Conservation (phyloP, 2,113 vertebrate genomes). For the Sorex araneus region DNA sequence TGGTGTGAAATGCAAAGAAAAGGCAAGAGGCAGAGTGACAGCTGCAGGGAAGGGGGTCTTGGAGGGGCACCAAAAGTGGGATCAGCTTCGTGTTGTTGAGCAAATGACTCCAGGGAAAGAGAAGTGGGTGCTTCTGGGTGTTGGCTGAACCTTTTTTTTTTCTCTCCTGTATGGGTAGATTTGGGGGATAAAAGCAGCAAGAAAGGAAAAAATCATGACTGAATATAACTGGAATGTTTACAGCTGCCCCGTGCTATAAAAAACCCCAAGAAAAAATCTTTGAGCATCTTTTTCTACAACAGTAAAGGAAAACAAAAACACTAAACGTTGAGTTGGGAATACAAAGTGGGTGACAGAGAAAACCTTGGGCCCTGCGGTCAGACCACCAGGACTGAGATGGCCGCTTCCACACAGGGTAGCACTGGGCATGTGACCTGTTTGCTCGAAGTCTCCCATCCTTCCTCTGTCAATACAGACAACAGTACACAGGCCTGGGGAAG, state of each 20-base stretch:
- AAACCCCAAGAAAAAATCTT: not conserved
- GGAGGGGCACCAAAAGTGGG: fast-evolving
- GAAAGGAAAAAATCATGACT: not conserved
- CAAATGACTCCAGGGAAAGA: not conserved
- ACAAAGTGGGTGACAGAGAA: fast-evolving
- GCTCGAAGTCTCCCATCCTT: fast-evolving
- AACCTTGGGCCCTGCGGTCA: not conserved
- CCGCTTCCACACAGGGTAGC: not conserved
- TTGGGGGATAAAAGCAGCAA: not conserved
- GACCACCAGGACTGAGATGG: not conserved
- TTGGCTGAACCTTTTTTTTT: not conserved
- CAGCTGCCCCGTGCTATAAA: not conserved
- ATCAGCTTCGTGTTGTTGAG: not conserved
- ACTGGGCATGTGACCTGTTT: fast-evolving
- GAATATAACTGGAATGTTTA: not conserved
- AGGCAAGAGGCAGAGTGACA: not conserved
- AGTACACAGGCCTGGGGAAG: no score
- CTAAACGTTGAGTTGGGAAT: not conserved
- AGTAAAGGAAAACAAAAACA: not conserved
- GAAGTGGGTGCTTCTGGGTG: not conserved
- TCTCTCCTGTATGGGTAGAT: not conserved
- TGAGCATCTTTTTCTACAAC: not conserved
- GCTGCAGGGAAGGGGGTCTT: not conserved
- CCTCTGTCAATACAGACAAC: not conserved
- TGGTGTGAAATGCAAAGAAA: not conserved